These are phyloP conservation scores for Goniozus legneri DNA, from an alignment of 1,140 invertebrate species.

Conservation along the genomic window DNA sequence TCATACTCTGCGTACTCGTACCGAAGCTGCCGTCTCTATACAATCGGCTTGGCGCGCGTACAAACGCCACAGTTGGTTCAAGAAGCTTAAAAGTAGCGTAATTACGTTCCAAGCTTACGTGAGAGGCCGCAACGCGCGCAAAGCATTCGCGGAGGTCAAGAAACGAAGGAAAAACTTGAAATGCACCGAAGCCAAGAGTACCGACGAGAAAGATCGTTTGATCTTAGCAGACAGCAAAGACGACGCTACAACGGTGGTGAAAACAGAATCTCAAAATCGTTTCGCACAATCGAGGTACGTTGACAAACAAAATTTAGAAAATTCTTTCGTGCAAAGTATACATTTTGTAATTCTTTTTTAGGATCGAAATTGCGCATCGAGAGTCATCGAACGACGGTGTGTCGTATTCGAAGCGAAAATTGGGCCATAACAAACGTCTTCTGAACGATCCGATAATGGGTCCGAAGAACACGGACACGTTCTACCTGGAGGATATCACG, in stretches of 20 bases:
- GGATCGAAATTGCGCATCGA: conserved; percentile 52
- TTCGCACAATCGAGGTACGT: conserved; percentile 15
- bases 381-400: conserved; percentile 52
- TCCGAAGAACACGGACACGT: conserved; percentile 33
- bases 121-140: conserved; percentile 61
- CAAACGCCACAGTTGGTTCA: conserved; percentile 64
- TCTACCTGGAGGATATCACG: conserved; percentile 35
- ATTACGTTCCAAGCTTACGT: conserved; percentile 72
- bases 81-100: conserved; percentile 59
- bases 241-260: no score
- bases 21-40: conserved; percentile 69
- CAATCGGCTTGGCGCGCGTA: conserved; percentile 74
- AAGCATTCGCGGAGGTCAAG: conserved; percentile 51
- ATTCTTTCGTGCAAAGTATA: background rate
- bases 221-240: background rate
- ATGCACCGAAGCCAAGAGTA: conserved; percentile 8
- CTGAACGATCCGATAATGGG: conserved; percentile 38
- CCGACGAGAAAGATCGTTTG: conserved; percentile 51
- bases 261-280: conserved; percentile 23
- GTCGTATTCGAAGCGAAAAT: conserved; percentile 56
- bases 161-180: conserved; percentile 34
- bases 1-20: conserved; percentile 40
- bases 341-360: conserved; percentile 28
- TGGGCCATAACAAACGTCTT: conserved; percentile 52
- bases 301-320: no score